phyloP scores from a whole-genome alignment of 2,113 vertebrate genomes.

The Myxocyprinus asiaticus region DNA sequence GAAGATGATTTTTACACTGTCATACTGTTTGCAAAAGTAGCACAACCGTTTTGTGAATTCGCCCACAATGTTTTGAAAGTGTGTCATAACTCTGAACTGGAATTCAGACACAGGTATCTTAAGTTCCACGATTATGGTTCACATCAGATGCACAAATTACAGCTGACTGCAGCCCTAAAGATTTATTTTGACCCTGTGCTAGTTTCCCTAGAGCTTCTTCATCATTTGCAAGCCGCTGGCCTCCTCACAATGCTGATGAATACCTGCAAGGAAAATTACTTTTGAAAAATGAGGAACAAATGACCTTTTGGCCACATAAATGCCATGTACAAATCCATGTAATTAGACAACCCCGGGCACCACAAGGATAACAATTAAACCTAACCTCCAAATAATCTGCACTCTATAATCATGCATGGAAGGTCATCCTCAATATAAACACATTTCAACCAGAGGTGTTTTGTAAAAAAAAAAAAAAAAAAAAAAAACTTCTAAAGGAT shows the following conservation, averaged over 20 bases:
- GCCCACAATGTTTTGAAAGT: background rate
- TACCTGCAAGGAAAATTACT: conserved; percentile 55
- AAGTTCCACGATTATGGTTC: background rate
- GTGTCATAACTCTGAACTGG: background rate
- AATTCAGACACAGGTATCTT: background rate
- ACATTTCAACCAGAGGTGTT: background rate
- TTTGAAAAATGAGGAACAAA: conserved; percentile 60
- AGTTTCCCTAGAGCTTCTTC: conserved; percentile 7
- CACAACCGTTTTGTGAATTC: no score
- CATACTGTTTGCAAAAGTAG: no score
- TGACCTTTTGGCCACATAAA: conserved; percentile 70
- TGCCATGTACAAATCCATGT: conserved; percentile 62
- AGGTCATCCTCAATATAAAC: conserved; percentile 30
- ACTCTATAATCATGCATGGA: conserved; percentile 54
- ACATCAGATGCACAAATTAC: conserved; percentile 16
- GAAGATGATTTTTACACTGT: no score
- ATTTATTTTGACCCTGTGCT: background rate
- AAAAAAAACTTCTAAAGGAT: no score
- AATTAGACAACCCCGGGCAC: conserved; percentile 66
- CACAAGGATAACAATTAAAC: conserved; percentile 61
- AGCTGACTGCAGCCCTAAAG: background rate
- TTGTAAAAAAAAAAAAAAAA: no score
- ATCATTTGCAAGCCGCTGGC: background rate
- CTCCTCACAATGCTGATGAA: conserved; percentile 60
- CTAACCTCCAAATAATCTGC: conserved; percentile 63